Conservation (phyloP, 2,797 vertebrate species). For the Takifugu ocellatus region DNA sequence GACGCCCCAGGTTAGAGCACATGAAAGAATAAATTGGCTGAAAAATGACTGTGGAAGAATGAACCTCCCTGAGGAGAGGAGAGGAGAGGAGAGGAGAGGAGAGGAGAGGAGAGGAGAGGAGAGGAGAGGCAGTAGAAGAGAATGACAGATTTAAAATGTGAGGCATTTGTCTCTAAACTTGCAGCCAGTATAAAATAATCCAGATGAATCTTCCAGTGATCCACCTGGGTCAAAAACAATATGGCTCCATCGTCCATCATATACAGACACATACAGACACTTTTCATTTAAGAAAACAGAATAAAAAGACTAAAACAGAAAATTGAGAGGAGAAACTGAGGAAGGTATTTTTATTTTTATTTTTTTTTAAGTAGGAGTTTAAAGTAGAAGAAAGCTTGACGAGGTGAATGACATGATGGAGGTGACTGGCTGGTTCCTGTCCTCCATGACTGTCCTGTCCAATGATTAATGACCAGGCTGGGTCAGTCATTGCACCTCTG, state of each 20-base stretch:
- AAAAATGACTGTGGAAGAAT: constrained; percentile 96
- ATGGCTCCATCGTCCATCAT: constrained; percentile 2
- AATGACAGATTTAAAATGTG: background rate
- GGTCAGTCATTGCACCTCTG: constrained; percentile 47
- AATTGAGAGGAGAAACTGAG: background rate
- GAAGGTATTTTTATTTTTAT: background rate
- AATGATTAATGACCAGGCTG: constrained; percentile 68
- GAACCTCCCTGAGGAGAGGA: constrained; percentile 57
- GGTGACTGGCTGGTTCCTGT: constrained; percentile 39
- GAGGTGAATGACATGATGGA: constrained; percentile 54
- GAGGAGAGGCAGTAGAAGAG: constrained; percentile 15
- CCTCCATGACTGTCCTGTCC: constrained; percentile 54
- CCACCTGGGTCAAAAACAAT: constrained; percentile 30
- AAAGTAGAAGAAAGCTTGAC: constrained; percentile 19
- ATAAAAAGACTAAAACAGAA: background rate
- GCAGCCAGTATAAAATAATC: constrained; percentile 19
- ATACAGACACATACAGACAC: background rate
- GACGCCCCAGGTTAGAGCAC: constrained; percentile 98
- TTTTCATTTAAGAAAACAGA: background rate
- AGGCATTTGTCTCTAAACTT: background rate
- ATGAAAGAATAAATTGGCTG: constrained; percentile 99
- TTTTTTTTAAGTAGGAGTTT: no score
- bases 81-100: constrained; percentile 21
- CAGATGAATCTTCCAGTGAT: constrained; percentile 28
- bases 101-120: constrained; percentile 38